Conservation (phyloP, 2,888 invertebrate species). For the Willowsia nigromaculata region DNA sequence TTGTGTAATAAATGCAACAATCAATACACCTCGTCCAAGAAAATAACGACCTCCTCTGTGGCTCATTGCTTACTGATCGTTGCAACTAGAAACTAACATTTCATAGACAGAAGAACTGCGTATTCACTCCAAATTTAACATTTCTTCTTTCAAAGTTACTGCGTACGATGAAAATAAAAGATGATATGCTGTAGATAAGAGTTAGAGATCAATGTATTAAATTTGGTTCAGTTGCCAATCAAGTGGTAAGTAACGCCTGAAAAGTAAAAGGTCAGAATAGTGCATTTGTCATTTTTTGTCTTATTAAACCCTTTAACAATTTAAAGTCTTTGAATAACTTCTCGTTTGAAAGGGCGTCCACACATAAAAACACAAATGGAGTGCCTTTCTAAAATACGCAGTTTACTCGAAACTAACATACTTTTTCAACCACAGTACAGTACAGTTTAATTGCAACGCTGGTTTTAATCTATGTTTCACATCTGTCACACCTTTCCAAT, state of each 20-base stretch:
- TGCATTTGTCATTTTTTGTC: neutral
- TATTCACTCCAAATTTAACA: neutral
- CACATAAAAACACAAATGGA: neutral
- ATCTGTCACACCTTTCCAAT: neutral
- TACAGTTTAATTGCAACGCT: neutral
- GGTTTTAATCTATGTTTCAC: neutral
- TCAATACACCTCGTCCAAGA: neutral
- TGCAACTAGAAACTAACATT: neutral
- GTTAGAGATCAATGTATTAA: neutral
- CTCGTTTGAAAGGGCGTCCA: neutral
- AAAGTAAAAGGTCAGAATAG: neutral
- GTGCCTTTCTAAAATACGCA: neutral
- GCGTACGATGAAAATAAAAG: neutral
- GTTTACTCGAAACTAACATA: neutral
- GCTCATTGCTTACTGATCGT: neutral
- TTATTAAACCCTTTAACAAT: neutral
- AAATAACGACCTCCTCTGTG: neutral
- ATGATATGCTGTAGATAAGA: neutral
- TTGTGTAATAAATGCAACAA: neutral
- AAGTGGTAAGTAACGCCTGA: neutral
- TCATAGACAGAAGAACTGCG: neutral
- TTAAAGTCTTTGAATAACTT: neutral
- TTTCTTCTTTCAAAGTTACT: neutral
- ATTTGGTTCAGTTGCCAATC: neutral
- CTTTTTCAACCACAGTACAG: neutral